phyloP scores from a whole-genome alignment of 2,113 vertebrate species.

The Onychostoma macrolepis region DNA sequence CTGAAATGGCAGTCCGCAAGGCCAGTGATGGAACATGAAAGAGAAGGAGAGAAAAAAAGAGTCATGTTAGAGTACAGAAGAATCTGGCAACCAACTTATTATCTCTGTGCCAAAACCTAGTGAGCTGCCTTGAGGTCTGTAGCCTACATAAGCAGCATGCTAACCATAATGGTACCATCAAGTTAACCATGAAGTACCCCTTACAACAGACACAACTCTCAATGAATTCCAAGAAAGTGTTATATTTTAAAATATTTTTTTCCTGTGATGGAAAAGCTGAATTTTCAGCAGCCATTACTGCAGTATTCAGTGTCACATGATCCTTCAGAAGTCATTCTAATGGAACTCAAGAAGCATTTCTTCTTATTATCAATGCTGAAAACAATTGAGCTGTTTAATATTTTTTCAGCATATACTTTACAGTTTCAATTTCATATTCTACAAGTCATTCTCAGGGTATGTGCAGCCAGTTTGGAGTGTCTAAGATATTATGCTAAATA shows the following conservation, averaged over 20 bases:
- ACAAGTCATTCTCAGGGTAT: not conserved
- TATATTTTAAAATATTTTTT: not conserved
- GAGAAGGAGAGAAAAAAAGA: conserved; percentile 45
- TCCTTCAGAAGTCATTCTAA: not conserved
- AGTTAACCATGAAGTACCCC: not conserved
- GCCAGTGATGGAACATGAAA: conserved; percentile 59
- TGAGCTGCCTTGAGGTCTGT: not conserved
- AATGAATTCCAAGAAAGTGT: not conserved
- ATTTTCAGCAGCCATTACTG: not conserved
- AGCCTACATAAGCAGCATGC: not conserved
- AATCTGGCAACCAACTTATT: conserved; percentile 3
- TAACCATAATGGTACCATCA: not conserved
- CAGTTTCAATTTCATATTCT: too few species aligned
- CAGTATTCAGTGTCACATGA: not conserved
- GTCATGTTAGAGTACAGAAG: conserved; percentile 33
- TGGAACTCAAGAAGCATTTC: not conserved
- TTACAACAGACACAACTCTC: not conserved
- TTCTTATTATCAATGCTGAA: not conserved
- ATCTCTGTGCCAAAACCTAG: not conserved
- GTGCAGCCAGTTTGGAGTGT: not conserved
- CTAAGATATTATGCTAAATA: not conserved
- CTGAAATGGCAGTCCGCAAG: conserved; percentile 54
- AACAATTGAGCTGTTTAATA: not conserved
- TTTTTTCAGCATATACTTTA: too few species aligned
- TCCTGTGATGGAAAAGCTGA: not conserved